A percentile compares a stretch with the other conserved stretches of the same genome.
These are phyloP conservation scores for Eupelmus urozonus DNA, from an alignment of 2,888 invertebrate genomes.

Conservation along the genomic window DNA sequence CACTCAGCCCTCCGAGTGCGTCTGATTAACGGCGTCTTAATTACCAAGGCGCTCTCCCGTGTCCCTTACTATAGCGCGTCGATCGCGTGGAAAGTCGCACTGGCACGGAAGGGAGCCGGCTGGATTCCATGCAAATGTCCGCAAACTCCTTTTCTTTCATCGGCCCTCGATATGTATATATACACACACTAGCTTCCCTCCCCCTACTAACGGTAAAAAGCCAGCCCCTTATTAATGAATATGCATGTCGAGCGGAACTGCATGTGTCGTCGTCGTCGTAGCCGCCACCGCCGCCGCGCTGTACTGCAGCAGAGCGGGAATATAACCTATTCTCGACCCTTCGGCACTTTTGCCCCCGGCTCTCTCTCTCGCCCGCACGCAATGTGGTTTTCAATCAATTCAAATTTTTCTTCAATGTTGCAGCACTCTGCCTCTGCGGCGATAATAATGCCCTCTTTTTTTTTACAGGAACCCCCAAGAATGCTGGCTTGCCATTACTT, in stretches of 20 bases:
- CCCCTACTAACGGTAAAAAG: slow-evolving; percentile 59
- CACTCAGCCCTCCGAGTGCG: slow-evolving; percentile 5
- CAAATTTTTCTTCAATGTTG: slow-evolving; percentile 35
- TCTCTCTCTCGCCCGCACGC: slow-evolving; percentile 62
- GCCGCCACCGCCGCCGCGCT: background rate
- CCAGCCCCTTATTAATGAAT: slow-evolving; percentile 72
- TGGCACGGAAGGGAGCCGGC: slow-evolving; percentile 7
- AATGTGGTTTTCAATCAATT: slow-evolving; percentile 56
- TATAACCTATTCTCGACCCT: background rate
- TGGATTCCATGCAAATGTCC: slow-evolving; percentile 68
- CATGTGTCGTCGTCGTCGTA: slow-evolving; percentile 37
- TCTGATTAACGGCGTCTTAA: slow-evolving; percentile 70
- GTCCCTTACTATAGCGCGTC: too few species aligned
- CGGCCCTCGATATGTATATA: slow-evolving; percentile 27
- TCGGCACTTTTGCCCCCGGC: background rate
- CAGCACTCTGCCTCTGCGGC: background rate
- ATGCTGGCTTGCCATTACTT: too few species aligned
- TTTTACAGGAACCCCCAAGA: background rate
- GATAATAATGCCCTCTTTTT: slow-evolving; percentile 21
- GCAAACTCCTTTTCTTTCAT: slow-evolving; percentile 53
- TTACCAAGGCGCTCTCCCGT: slow-evolving; percentile 59
- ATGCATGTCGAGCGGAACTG: slow-evolving; percentile 66
- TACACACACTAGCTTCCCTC: too few species aligned
- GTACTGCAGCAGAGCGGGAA: too few species aligned
- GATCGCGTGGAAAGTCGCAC: slow-evolving; percentile 27